These are phyloP conservation scores for Oncorhynchus masou DNA, from an alignment of 2,113 vertebrate species.

Conservation along the genomic window DNA sequence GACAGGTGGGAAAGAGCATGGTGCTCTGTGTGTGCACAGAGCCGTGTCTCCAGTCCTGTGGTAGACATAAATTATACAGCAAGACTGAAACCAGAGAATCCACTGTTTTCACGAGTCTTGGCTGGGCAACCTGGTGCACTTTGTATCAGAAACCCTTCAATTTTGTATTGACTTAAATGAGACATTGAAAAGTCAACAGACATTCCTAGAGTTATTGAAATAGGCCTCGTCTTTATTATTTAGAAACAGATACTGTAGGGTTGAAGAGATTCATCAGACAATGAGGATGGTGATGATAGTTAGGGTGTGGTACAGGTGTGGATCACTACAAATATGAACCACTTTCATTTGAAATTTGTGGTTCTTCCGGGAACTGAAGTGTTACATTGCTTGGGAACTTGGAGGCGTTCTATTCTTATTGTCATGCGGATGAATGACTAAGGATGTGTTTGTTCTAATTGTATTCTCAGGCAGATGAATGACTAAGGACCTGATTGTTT, in stretches of 20 bases:
- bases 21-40: constrained; percentile 45
- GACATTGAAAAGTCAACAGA: constrained; percentile 61
- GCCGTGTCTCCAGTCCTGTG: constrained; percentile 70
- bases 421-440: constrained; percentile 11
- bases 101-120: constrained; percentile 62
- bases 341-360: constrained; percentile 14
- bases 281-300: constrained; percentile 20
- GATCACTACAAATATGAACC: constrained; percentile 13
- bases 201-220: constrained; percentile 62
- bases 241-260: constrained; percentile 5
- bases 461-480: too few species aligned
- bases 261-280: constrained; percentile 33
- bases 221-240: constrained; percentile 27
- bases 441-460: not conserved
- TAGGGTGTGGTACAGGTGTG: constrained; percentile 17
- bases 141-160: constrained; percentile 64
- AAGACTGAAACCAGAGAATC: constrained; percentile 50
- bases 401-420: not conserved
- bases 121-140: constrained; percentile 46
- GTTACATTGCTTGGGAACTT: constrained; percentile 13
- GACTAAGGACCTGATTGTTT: too few species aligned
- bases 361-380: not conserved
- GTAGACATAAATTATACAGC: constrained; percentile 50
- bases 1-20: constrained; percentile 8
- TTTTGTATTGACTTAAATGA: constrained; percentile 68